Base-by-base conservation (phyloP, 2,113 vertebrate species). In the Gallinago media region DNA sequence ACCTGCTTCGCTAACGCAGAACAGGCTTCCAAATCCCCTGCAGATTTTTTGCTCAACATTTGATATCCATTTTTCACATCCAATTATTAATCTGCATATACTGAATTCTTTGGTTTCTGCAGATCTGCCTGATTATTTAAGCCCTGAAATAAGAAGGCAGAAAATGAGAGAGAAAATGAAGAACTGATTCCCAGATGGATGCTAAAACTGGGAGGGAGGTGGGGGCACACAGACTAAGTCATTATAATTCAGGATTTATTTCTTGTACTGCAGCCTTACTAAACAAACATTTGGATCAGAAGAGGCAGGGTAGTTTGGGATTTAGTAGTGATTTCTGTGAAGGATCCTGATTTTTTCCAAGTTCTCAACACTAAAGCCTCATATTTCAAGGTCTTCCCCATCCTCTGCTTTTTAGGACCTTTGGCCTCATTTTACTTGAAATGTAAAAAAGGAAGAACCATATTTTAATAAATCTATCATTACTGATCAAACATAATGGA, bases 121-220 rank as follows among this genome's bases (percentile, higher is more conserved):
- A 75, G 79, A 81, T 84, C 92, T 81, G 76, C 27, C 71, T 96
- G 88, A 81, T 93, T 87, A 93, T 75, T 94, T 84, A 81, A 91
- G 38, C n/a, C 36, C 40, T 85, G 73, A 86, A 94, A 94, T 75
- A 95, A 94, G 80, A 94, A 86, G 66, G 73, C 80, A 96, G 88
- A 94, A 93, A 94, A 92, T 87, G 46, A 92, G 91, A 73, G 56
- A 65, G 76, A 90, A 96, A 97, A 94, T 75, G 22, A 91, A 91
- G 76, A 89, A 91, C 76, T 86, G 76, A 94, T 86, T 96, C 88
- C 86, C 96, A 96, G 89, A 92, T 89, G 94, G 94, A 89, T 86
- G 70, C 91, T 88, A 91, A 95, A 96, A 91, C 62, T 26, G 19
- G 67, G 82, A 88, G 47, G 72, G 70, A 88, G 49, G 65, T 80